Evolutionary conservation across 1,140 invertebrate species (phyloP).

Genomic region (Drosophila arizonae): DNA sequence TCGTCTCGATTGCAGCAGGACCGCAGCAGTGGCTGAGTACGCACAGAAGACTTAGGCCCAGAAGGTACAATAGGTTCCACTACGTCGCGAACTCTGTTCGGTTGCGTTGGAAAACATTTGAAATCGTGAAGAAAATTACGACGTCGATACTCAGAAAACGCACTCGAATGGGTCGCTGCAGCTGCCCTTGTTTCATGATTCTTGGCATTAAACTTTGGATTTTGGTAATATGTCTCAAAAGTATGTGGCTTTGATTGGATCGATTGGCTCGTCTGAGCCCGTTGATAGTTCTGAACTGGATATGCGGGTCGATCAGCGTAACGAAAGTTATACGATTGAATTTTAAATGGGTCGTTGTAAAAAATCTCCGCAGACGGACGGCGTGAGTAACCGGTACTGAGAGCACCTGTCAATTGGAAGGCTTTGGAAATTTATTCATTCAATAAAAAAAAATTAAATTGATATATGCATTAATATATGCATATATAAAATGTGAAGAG

Average conservation of each 20-base stretch:
- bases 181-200: not conserved
- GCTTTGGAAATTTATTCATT: conserved; percentile 22
- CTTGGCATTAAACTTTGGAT: conserved; percentile 50
- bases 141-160: conserved; percentile 42
- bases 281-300: conserved; percentile 45
- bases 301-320: conserved; percentile 69
- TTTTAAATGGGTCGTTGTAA: conserved; percentile 74
- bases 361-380: conserved; percentile 59
- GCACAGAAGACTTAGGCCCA: too few species aligned
- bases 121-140: conserved; percentile 50
- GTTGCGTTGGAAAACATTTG: conserved; percentile 6
- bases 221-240: conserved; percentile 69
- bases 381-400: conserved; percentile 18
- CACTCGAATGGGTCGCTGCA: not conserved
- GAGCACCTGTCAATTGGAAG: conserved; percentile 28
- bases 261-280: conserved; percentile 2
- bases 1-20: conserved; percentile 39
- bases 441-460: too few species aligned
- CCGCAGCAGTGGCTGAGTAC: conserved; percentile 28
- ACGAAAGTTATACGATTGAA: conserved; percentile 75
- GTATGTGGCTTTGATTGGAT: conserved; percentile 2
- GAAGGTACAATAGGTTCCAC: too few species aligned
- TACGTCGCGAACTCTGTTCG: not conserved
- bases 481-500: not conserved
- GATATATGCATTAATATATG: not conserved